phyloP scores from a whole-genome alignment of 2,797 vertebrate species.

The Poeciliopsis turneri region DNA sequence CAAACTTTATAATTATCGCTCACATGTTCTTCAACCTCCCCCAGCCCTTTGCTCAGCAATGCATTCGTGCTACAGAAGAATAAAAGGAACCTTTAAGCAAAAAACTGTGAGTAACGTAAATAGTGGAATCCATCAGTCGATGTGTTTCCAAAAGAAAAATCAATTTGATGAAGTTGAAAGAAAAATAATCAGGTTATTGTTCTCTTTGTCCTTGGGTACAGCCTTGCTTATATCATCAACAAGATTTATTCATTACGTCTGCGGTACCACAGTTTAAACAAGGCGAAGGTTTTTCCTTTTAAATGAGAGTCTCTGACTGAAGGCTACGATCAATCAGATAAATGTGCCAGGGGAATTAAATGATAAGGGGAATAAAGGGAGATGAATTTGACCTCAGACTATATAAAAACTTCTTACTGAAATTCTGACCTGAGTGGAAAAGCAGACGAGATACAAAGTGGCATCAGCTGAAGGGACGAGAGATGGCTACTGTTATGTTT shows the following conservation, averaged over 20 bases:
- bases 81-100: not conserved
- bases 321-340: slow-evolving; percentile 11
- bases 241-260: slow-evolving; percentile 27
- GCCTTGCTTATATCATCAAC: slow-evolving; percentile 18
- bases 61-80: not conserved
- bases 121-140: not conserved
- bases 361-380: slow-evolving; percentile 8
- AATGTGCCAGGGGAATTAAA: slow-evolving; percentile 18
- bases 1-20: slow-evolving; percentile 35
- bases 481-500: slow-evolving; percentile 13
- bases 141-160: not conserved
- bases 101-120: slow-evolving; percentile 21
- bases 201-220: slow-evolving; percentile 12
- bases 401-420: slow-evolving; percentile 10
- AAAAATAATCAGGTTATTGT: slow-evolving; percentile 21
- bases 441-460: slow-evolving; percentile 16
- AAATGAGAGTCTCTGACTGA: slow-evolving; percentile 8
- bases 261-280: slow-evolving; percentile 25
- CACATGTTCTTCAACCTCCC: not conserved
- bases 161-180: slow-evolving; percentile 36
- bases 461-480: slow-evolving; percentile 25
- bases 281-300: slow-evolving; percentile 19
- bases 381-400: slow-evolving; percentile 33
- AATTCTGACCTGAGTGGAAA: slow-evolving; percentile 7
- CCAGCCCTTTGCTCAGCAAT: slow-evolving; percentile 1